Base-by-base conservation (phyloP, 2,888 invertebrate species). In the Brenthis ino region DNA sequence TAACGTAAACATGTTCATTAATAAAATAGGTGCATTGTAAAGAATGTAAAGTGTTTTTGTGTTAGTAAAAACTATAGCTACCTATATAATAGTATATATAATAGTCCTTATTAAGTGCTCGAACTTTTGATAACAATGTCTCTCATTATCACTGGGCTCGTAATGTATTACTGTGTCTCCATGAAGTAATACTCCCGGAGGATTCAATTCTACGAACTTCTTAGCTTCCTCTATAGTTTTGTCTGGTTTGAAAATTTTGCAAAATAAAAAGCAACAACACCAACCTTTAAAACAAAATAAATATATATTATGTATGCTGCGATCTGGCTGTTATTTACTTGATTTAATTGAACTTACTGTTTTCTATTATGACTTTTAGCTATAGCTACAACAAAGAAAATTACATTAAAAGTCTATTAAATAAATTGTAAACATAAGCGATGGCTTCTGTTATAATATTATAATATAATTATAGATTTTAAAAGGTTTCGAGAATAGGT, bases 221-320 rank as follows among this genome's bases (percentile, higher is more conserved):
- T 94, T 95, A 0, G 94, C 93, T 71, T 89, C 86, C 51, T 90
- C 85, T 70, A 95, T 95, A 64, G 89, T 88, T 77, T 89, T 82
- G 16, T 80, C 82, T 0, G 95, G 95, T 72, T 91, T 93, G 76
- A 94, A 95, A 73, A 93, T 87, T 74, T 93, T 93, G 75, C 95
- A 95, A 73, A 87, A 94, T 57, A 94, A 83, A 76, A 93, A 93
- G 74, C 94, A 95, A 71, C 93, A 95, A 74, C 95, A 95, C 94
- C 95, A 95, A 67, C 95, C 95, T 95, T 70, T 20, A 76, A 75
- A 73, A 57, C 47, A 33, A 33, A 33, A 58, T 55, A 47, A 12
- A 20, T 11, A 43, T 6, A 11, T 43, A 43, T 43, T 8, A 43
- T 2, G 11, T 43, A 43, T 43, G 11, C 11, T 43, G 37, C 37